Percentiles rank a stretch among this genome's conserved stretches.
Conservation (phyloP, 2,888 invertebrate genomes). For the Torymus aiolomorphi region DNA sequence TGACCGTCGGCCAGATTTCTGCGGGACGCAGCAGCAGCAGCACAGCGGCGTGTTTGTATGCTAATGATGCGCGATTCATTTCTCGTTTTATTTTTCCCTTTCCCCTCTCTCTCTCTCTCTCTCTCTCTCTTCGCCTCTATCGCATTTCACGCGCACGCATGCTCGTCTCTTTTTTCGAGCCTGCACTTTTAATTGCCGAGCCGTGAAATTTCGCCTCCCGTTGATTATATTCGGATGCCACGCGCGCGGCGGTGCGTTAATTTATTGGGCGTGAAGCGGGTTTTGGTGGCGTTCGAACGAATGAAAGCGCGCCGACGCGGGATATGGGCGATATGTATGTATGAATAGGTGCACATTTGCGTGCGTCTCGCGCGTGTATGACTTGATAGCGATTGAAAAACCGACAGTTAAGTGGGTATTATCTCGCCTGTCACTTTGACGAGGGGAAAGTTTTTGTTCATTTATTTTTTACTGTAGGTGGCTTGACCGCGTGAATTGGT, state of each 20-base stretch:
- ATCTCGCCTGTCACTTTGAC: too few species aligned
- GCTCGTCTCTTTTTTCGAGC: slow-evolving; percentile 20
- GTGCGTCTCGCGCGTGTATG: too few species aligned
- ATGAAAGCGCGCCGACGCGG: slow-evolving; percentile 1
- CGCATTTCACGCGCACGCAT: not conserved
- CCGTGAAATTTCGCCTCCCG: slow-evolving; percentile 34
- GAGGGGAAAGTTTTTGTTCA: too few species aligned
- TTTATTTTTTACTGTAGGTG: too few species aligned
- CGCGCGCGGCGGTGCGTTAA: slow-evolving; percentile 16
- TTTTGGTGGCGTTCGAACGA: slow-evolving; percentile 3
- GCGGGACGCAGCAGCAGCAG: not conserved
- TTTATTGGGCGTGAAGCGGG: slow-evolving; percentile 40
- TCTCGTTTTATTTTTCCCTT: not conserved
- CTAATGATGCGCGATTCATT: not conserved
- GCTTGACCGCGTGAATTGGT: too few species aligned
- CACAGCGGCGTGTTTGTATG: not conserved
- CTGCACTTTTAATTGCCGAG: slow-evolving; percentile 35
- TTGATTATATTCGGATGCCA: slow-evolving; percentile 22
- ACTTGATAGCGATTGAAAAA: slow-evolving; percentile 21
- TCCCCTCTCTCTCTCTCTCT: too few species aligned
- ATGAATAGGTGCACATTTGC: not conserved
- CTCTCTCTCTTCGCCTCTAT: not conserved
- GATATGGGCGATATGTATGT: not conserved
- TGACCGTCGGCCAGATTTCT: too few species aligned
- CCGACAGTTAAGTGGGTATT: too few species aligned